Base-by-base conservation (phyloP, 1,140 invertebrate species). In the Zaprionus taronus region DNA sequence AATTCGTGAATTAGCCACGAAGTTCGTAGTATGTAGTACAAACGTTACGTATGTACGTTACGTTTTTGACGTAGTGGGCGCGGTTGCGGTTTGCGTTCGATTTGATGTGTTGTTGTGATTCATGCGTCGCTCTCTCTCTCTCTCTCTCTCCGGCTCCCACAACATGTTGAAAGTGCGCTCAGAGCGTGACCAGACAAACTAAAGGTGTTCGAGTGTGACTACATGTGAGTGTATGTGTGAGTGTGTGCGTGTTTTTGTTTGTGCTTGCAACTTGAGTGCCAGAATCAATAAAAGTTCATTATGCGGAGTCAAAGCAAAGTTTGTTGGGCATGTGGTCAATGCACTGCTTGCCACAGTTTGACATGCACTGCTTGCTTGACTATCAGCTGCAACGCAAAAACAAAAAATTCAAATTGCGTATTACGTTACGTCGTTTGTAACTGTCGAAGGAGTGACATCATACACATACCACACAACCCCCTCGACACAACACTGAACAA, bases 171-270 rank as follows among this genome's bases (percentile, higher is more conserved):
- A 74, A 64, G 9, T 34, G 80, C 67, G 64, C 47, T 44, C 53
- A 15, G 53, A 86, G 80, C 77, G 70, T 87, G 81, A 67, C 78
- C 57, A 81, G 69, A 80, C 53, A 81, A 67, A 80, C 51, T 41
- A 11, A 24, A 77, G 69, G 74, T 77, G 78, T 69, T 61, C 17
- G 56, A 62, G 60, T 71, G 53, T 49, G 63, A 36, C 41, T 6
- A 58, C 20, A 49, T 31, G 15, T 20, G 38, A 14, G 12, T 17
- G 22, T 36, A 36, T 44, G 15, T 71, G 53, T 57, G 47, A 28
- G 17, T 53, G n/a, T 41, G 41, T 38, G 7, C 31, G 31, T 34
- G 31, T 38, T 38, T 14, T 38, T 38, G 36, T 47, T 47, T 47
- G 41, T 47, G 41, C n/a, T 17, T 47, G 41, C 41, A 20, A 36